phyloP scores from a whole-genome alignment of 2,113 vertebrate genomes.

The Phalacrocorax aristotelis region DNA sequence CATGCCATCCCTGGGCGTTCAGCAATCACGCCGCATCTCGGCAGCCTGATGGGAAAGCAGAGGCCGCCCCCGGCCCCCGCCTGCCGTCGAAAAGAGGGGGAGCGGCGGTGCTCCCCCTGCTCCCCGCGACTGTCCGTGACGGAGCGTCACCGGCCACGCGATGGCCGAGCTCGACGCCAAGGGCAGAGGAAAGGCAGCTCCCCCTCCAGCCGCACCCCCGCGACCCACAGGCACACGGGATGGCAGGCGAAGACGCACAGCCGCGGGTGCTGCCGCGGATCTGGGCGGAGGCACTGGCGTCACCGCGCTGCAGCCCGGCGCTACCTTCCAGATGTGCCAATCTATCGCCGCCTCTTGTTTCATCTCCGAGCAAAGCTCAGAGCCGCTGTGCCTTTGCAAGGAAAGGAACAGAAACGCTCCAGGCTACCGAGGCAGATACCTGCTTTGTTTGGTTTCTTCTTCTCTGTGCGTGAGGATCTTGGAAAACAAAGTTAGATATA shows the following conservation, averaged over 20 bases:
- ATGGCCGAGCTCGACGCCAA: neutral
- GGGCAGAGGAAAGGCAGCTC: neutral
- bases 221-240: neutral
- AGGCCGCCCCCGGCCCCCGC: no score
- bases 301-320: neutral
- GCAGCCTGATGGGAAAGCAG: neutral
- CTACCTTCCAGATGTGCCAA: neutral
- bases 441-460: neutral
- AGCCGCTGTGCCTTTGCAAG: neutral
- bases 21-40: neutral
- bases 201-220: fast-evolving
- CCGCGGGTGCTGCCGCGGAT: no score
- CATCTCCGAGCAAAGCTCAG: neutral
- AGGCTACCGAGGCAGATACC: neutral
- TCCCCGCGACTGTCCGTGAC: fast-evolving
- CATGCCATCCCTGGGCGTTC: neutral
- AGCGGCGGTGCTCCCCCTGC: neutral
- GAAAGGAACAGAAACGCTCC: neutral
- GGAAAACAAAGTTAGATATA: slow-evolving; percentile 18
- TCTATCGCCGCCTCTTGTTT: neutral
- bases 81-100: no score
- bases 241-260: fast-evolving
- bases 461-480: neutral
- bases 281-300: neutral
- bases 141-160: fast-evolving